Evolutionary conservation across 1,140 invertebrate genomes (phyloP).

Genomic region (Drepana arcuata): DNA sequence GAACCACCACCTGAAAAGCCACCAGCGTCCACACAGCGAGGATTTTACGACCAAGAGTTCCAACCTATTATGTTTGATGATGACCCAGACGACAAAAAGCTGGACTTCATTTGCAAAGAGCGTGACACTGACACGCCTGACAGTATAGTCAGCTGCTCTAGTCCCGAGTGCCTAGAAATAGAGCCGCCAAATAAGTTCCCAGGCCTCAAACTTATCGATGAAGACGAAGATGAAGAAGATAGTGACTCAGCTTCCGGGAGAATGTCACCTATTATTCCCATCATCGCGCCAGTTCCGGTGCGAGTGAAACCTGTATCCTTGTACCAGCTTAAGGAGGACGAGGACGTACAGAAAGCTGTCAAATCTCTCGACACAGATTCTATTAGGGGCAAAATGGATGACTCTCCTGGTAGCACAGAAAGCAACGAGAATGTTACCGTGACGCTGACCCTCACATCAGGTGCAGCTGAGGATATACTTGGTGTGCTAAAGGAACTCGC

Average conservation of each 20-base stretch:
- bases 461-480: slow-evolving; percentile 92
- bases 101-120: slow-evolving; percentile 77
- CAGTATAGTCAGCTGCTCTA: slow-evolving; percentile 90
- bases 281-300: slow-evolving; percentile 82
- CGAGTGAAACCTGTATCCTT: slow-evolving; percentile 75
- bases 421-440: slow-evolving; percentile 91
- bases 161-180: slow-evolving; percentile 84
- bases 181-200: slow-evolving; percentile 80
- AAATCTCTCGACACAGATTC: slow-evolving; percentile 60
- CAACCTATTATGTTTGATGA: slow-evolving; percentile 82
- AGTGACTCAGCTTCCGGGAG: slow-evolving; percentile 73
- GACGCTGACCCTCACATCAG: slow-evolving; percentile 90
- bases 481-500: slow-evolving; percentile 92
- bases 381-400: slow-evolving; percentile 63
- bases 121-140: slow-evolving; percentile 89
- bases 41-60: slow-evolving; percentile 96
- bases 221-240: slow-evolving; percentile 76
- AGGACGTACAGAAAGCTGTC: slow-evolving; percentile 62
- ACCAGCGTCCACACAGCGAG: slow-evolving; percentile 84
- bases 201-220: slow-evolving; percentile 77
- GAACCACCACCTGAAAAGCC: slow-evolving; percentile 81
- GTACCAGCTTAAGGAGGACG: slow-evolving; percentile 51
- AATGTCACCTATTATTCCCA: slow-evolving; percentile 82
- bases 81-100: slow-evolving; percentile 79
- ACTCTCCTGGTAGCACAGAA: slow-evolving; percentile 76